Evolutionary conservation across 2,797 vertebrate species (phyloP).

Genomic region (Hydrolagus colliei): DNA sequence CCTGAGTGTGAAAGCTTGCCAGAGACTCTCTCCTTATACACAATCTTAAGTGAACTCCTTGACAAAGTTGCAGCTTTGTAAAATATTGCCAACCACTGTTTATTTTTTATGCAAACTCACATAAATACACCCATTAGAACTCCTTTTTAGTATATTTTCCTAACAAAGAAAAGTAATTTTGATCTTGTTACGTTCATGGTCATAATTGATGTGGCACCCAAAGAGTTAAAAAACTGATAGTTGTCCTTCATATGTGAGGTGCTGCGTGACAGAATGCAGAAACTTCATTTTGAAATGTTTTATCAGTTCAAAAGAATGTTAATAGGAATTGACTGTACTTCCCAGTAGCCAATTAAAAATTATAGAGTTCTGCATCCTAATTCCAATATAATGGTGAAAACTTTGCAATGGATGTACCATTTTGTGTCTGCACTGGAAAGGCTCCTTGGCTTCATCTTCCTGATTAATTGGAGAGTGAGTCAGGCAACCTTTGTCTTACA

Average conservation of each 20-base stretch:
- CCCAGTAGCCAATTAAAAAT: conserved; percentile 35
- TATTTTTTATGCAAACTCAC: not conserved
- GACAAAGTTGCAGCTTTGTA: not conserved
- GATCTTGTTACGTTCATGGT: not conserved
- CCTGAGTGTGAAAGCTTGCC: too few species aligned
- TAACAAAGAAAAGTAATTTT: not conserved
- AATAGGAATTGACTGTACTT: conserved; percentile 40
- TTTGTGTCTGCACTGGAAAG: not conserved
- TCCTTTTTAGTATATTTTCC: not conserved
- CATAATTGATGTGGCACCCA: not conserved
- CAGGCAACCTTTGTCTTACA: too few species aligned
- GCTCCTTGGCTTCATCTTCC: not conserved
- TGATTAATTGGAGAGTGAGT: not conserved
- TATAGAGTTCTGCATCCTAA: conserved; percentile 38
- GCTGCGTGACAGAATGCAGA: conserved; percentile 42
- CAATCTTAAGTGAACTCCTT: not conserved
- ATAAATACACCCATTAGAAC: not conserved
- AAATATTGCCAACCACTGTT: not conserved
- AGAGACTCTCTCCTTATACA: too few species aligned
- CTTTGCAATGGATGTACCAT: conserved; percentile 5
- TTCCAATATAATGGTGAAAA: conserved; percentile 13
- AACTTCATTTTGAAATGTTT: conserved; percentile 35
- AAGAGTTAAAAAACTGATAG: conserved; percentile 37
- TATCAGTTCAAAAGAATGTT: conserved; percentile 36
- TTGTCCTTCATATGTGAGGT: conserved; percentile 39